Evolutionary conservation across 2,888 invertebrate genomes (phyloP), one percentile per base, ranked within the genome.

Genomic region (Candidula unifasciata): DNA sequence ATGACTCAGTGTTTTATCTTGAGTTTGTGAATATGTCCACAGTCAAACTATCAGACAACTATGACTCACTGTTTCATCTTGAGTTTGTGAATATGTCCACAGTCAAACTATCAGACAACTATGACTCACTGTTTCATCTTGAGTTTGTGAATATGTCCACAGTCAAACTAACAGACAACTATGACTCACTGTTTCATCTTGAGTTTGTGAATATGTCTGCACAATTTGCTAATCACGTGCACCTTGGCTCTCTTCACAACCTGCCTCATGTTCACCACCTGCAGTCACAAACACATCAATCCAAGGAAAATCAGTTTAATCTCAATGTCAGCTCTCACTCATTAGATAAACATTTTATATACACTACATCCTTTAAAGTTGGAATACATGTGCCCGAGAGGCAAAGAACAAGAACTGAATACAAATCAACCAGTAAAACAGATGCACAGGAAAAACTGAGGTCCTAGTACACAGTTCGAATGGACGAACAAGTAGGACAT

Each of bases 231-330:
- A 27, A 90, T 89, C 18, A 89, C 86, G 71, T 88, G 87, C 30
- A 88, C 82, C 74, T 89, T 90, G 10, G 90, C 86, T 54, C 88
- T 74, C 73, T 88, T 88, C 0, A 90, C 89, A 18, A 86, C 79
- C 21, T 84, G 81, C 35, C 90, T 85, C 89, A 90, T 89, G 54
- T 87, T 86, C 8, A 91, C 88, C 77, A 91, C 88, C 91, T 91
- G 87, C 30, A 80, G 85, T n/a, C 77, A 80, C n/a, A n/a, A n/a
- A n/a, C n/a, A n/a, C n/a, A n/a, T n/a, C n/a, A n/a, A n/a, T n/a
- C 30, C 83, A 85, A 27, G 64, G 73, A 73, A 64, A 77, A 69
- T 33, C 35, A 71, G 30, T 71, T 13, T 33, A 27, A 33, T 10
- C 21, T 71, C 27, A 71, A 10, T 71, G n/a, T n/a, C n/a, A n/a